Percentiles rank a stretch among this genome's conserved stretches.
Evolutionary conservation across 2,113 vertebrate genomes (phyloP).

Genomic region (Patagioenas fasciata): DNA sequence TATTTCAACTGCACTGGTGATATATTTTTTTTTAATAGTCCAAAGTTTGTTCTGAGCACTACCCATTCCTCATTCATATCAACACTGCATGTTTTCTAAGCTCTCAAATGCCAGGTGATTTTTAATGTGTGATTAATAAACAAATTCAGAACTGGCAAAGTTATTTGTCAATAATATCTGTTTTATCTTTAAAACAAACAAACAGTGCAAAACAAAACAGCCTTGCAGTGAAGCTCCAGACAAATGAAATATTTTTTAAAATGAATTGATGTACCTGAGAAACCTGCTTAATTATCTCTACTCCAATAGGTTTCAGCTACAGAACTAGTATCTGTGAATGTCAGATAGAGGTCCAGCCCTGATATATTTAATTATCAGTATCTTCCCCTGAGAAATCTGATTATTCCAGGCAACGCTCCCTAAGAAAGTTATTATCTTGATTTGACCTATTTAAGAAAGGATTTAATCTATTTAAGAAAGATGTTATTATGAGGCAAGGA

Average conservation of each 20-base stretch:
- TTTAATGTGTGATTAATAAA: not conserved
- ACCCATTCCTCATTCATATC: not conserved
- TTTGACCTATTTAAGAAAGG: constrained; percentile 38
- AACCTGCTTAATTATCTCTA: not conserved
- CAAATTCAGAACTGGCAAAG: not conserved
- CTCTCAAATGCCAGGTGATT: not conserved
- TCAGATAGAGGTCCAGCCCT: not conserved
- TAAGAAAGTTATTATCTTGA: constrained; percentile 40
- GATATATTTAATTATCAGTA: constrained; percentile 22
- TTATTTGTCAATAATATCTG: not conserved
- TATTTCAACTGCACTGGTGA: not conserved
- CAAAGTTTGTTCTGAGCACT: not conserved
- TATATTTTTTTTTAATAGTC: not conserved
- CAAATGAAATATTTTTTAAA: not conserved
- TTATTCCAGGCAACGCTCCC: constrained; percentile 13
- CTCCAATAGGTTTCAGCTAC: not conserved
- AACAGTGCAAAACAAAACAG: not conserved
- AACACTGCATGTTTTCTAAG: not conserved
- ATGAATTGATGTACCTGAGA: not conserved
- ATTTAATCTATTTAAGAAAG: constrained; percentile 42
- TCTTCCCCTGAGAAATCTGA: constrained; percentile 34
- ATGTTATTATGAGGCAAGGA: not conserved
- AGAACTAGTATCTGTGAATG: not conserved
- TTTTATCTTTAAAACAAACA: constrained; percentile 2
- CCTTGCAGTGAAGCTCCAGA: not conserved